Percentiles rank a stretch among this genome's conserved stretches.
These are phyloP conservation scores for Malaclemys terrapin DNA, from an alignment of 2,113 vertebrate species.

Conservation along the genomic window DNA sequence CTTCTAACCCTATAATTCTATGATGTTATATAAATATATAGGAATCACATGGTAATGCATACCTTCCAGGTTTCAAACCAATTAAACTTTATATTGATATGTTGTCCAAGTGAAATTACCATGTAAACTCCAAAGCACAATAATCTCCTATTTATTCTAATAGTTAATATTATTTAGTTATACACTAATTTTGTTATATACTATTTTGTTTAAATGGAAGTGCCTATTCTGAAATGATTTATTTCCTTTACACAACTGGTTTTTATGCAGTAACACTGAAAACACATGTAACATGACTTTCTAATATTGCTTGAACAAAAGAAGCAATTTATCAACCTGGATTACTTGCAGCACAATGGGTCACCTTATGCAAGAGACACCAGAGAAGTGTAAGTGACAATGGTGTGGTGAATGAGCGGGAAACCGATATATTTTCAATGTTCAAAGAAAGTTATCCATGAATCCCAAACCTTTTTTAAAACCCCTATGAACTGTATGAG, in stretches of 20 bases:
- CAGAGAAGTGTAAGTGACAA: not conserved
- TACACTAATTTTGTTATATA: not conserved
- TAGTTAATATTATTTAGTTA: not conserved
- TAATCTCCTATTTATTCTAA: not conserved
- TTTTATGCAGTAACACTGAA: not conserved
- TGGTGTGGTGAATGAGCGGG: not conserved
- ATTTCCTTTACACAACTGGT: not conserved
- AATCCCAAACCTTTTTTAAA: not conserved
- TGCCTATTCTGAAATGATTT: not conserved
- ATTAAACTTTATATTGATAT: constrained; percentile 9
- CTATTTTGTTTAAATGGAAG: not conserved
- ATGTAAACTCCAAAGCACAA: not conserved
- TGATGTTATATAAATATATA: constrained; percentile 43
- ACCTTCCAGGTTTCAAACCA: constrained; percentile 15
- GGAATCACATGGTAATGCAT: not conserved
- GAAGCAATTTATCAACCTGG: not conserved
- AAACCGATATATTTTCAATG: not conserved
- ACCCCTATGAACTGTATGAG: not conserved
- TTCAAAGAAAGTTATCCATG: not conserved
- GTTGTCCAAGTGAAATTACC: not conserved
- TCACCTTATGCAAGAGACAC: not conserved
- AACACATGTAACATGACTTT: rapidly evolving
- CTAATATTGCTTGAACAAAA: not conserved
- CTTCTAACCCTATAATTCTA: not conserved
- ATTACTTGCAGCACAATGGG: not conserved